Evolutionary conservation across 1,140 invertebrate species (phyloP), one percentile per base, ranked within the genome.

Genomic region (Neodiprion virginianus): DNA sequence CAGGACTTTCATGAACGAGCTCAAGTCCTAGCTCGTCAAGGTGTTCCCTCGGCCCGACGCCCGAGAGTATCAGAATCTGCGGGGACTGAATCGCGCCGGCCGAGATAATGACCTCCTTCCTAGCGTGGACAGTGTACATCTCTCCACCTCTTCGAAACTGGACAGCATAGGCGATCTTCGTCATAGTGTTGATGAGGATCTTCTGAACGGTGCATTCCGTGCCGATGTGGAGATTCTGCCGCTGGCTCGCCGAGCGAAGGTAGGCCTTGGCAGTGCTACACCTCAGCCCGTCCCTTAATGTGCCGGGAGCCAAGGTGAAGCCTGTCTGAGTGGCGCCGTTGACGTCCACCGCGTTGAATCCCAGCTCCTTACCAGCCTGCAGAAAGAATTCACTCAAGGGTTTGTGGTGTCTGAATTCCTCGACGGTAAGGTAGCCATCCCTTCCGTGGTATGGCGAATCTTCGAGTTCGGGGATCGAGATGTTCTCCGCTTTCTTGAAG

Each of bases 231-330:
- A 97, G 87, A 85, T 97, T 98, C 17, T 86, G 82, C 49, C 96
- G 89, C 73, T 92, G 89, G 65, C 90, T 88, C 8, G 90, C 91
- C 0, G 95, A 92, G 71, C 94, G 88, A 7, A 98, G 84, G 83
- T 94, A 98, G 0, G 93, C 96, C 85, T 95, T 95, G 3, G 95
- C 92, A 4, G 95, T 92, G 77, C 95, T 96, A 84, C 95, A 96
- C 23, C 96, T 89, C 7, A 95, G 87, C 0, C 97, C 97, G 71
- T 96, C 89, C n/a, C 93, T 88, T n/a, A 97, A 83, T 0, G 96
- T 97, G 49, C 90, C 96, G 82, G 95, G 93, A 0, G 94, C 90
- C 47, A 90, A 85, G 0, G 91, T 91, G 79, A 96, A 95, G 72
- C 96, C 94, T 40, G 91, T 92, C 85, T 95, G 94, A 21, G 82